Conservation (phyloP, 2,888 invertebrate genomes). For the Malachius bipustulatus region DNA sequence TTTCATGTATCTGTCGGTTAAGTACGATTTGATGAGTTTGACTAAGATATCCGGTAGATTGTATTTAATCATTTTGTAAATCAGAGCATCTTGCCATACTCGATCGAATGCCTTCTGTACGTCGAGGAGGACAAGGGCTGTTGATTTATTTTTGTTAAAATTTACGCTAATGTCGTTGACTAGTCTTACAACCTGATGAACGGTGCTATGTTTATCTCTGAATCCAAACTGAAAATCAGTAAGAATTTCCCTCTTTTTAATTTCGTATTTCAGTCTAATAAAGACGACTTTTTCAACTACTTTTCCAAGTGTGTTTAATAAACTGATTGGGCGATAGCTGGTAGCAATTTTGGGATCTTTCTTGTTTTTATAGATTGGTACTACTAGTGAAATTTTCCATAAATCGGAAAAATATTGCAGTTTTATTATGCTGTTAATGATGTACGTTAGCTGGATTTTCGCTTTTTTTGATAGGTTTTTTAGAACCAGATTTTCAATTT, state of each 20-base stretch:
- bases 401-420: too few relatives aligned
- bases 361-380: too few relatives aligned
- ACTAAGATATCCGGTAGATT: conserved; percentile 19
- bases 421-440: conserved; percentile 19
- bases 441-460: conserved; percentile 19
- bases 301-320: conserved; percentile 17
- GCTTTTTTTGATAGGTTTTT: conserved; percentile 22
- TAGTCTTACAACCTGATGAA: conserved; percentile 23
- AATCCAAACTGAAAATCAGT: conserved; percentile 24
- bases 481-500: conserved; percentile 13
- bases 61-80: conserved; percentile 22
- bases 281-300: conserved; percentile 15
- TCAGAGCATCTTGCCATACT: too few relatives aligned
- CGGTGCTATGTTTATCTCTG: conserved; percentile 22
- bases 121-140: conserved; percentile 25
- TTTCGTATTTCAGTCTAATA: conserved; percentile 7
- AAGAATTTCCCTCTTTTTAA: conserved; percentile 12
- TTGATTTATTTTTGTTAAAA: conserved; percentile 21
- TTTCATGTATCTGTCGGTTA: conserved; percentile 17
- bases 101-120: too few relatives aligned
- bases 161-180: too few relatives aligned
- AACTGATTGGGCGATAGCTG: too few relatives aligned
- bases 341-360: too few relatives aligned
- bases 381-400: too few relatives aligned
- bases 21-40: conserved; percentile 20